Evolutionary conservation across 1,140 invertebrate genomes (phyloP), one percentile per base, ranked within the genome.

Genomic region (Zaprionus camerounensis): DNA sequence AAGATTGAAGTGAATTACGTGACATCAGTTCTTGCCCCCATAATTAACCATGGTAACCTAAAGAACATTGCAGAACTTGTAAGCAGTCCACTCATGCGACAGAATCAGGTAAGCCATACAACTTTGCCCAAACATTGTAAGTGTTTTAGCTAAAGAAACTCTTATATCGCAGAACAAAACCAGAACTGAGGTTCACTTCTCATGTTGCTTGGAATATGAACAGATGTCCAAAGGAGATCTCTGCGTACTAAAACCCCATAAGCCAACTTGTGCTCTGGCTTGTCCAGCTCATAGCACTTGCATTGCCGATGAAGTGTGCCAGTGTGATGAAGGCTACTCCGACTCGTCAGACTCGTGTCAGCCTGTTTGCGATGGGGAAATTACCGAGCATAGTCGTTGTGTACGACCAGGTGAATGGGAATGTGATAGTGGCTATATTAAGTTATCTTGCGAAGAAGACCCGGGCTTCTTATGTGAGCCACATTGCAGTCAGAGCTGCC

Each of bases 391-490:
- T 20, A 58, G 59, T 34, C 28, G 2, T 1, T 75, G 72, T 6
- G 20, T 59, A 1, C 26, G 31, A 4, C 61, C 67, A 2, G 44
- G 20, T 2, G 31, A 64, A 36, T 76, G 73, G 73, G 73, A 71
- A 15, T 76, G 73, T 20, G n/a, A 58, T 12, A 11, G 0, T 17
- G 73, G 73, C 1, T 76, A 65, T 26, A 38, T 66, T 6, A 78
- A 58, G 6, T 20, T 70, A 9, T 31, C 13, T 12, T 26, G 2
- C 4, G 6, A 3, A 17, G n/a, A 41, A 84, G 79, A 44, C 71
- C 93, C 51, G 62, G 80, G 3, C 11, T 91, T 91, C 26, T 65
- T 91, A 11, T 95, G 94, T 79, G 62, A 81, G 34, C 94, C 94
- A 7, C 85, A 93, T 31, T 94, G 94, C 66, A 2, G 34, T 70